Base-by-base conservation (phyloP, 2,113 vertebrate species). In the Leptodactylus fuscus region DNA sequence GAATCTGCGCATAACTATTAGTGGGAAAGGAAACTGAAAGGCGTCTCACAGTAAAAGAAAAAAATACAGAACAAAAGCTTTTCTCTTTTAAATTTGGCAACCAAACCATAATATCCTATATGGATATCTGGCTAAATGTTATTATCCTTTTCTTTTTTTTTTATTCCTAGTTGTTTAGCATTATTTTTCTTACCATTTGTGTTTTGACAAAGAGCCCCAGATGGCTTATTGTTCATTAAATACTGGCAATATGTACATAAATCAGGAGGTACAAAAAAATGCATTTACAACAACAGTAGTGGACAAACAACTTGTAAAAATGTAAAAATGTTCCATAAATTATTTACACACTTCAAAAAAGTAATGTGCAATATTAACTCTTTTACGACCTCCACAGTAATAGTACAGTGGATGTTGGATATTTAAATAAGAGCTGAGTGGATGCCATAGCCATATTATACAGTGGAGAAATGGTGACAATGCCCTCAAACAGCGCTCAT, bases 21-120 rank as follows among this genome's bases (percentile, higher is more conserved):
- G 69, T 38, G 69, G 34, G 69, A 71, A 71, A 71, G 69, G 69
- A 71, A 71, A 36, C 38, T 5, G 3, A 71, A 6, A 22, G 67
- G 67, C 67, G 34, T 71, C 41, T 71, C 69, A 71, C 41, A 71
- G 34, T 36, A 71, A 38, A 71, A 71, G n/a, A 11, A 71, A 38
- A 71, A 71, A 41, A 11, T 22, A 4, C 32, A 36, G 69, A 71
- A 71, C 69, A 71, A 71, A 71, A 71, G 69, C 34, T 71, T 38
- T 71, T 71, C 8, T 41, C 20, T 22, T 41, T 2, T n/a, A 71
- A 41, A 38, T 18, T 71, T 71, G 69, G 69, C 36, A 71, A 22
- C 7, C 10, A n/a, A 9, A 18, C 16, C 34, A n/a, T 36, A 10
- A 38, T 71, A 41, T 71, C 69, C 69, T 41, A 36, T n/a, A 71